Base-by-base conservation (phyloP, 37 sponge, comb jelly and placozoan genomes). In the Geodia barretti region DNA sequence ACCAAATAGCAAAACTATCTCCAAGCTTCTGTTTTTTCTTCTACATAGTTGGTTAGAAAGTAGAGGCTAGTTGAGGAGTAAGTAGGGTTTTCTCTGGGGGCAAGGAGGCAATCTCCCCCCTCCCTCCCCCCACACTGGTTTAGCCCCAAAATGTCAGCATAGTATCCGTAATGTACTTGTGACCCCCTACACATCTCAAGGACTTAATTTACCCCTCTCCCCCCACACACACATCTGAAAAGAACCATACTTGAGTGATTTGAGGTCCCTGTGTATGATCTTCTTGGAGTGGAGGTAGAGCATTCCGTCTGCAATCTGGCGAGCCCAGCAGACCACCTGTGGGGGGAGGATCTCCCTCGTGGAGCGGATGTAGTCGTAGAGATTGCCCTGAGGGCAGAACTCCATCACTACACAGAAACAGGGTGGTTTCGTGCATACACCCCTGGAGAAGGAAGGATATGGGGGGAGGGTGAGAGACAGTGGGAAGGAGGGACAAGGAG, bases 161-260 rank as follows among this genome's bases (percentile, higher is more conserved):
- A n/a, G n/a, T n/a, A n/a, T n/a, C n/a, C n/a, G n/a, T n/a, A n/a
- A n/a, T n/a, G n/a, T n/a, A n/a, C n/a, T n/a, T n/a, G n/a, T n/a
- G n/a, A n/a, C n/a, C n/a, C n/a, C n/a, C n/a, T n/a, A n/a, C n/a
- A n/a, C n/a, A n/a, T n/a, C n/a, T n/a, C n/a, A n/a, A n/a, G n/a
- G n/a, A n/a, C n/a, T n/a, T n/a, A n/a, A n/a, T n/a, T n/a, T n/a
- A n/a, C n/a, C n/a, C n/a, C n/a, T n/a, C n/a, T n/a, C n/a, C n/a
- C n/a, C n/a, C n/a, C n/a, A n/a, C n/a, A n/a, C n/a, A n/a, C n/a
- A n/a, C n/a, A n/a, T n/a, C n/a, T n/a, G n/a, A n/a, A n/a, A n/a
- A n/a, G n/a, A n/a, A n/a, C n/a, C n/a, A n/a, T n/a, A 95, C 95
- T 95, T 95, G 20, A 91, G 86, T 9, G 93, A 92, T 60, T 95